Evolutionary conservation across 1,140 invertebrate genomes (phyloP), one percentile per base, ranked within the genome.

Genomic region (Aporrectodea caliginosa): DNA sequence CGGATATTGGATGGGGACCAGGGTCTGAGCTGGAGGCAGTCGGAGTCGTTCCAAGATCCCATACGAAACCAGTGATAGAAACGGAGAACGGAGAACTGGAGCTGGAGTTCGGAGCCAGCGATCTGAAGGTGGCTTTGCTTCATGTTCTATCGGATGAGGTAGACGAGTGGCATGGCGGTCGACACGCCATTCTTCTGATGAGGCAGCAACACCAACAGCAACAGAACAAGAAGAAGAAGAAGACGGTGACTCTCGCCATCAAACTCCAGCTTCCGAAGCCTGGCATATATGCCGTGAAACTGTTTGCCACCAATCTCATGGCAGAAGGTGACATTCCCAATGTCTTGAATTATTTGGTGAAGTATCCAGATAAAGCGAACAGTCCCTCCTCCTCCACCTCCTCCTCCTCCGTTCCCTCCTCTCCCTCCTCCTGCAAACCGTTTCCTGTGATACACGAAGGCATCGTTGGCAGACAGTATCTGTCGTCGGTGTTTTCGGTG

Each of bases 1-100:
- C 86, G 0, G 82, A 82, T 0, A 81, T 86, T 27, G 86, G 86
- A 22, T 87, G 86, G 86, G 86, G 86, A 74, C 85, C 85, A 12
- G 84, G 84, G 14, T 74, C 73, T 16, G 84, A 85, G 69, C 82
- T 84, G 12, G 82, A 84, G 30, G 82, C 83, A 34, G 83, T 82
- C 27, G 87, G 87, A 12, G 79, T 88, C 16, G 83, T 79, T 35
- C 83, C 87, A 30, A 80, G 84, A 70, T 82, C 85, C 22, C 87
- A 88, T 80, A 83, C 84, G 73, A 27, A 68, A 14, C 6, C 16
- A 31, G 1, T 33, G 1, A 43, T 81, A 27, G n/a, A 80, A 14
- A 69, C 78, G 14, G n/a, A 30, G 6, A 30, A 68, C 1, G 78
- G 69, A 6, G 1, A 14, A 1, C 1, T 81, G 16, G 85, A 86